Percentiles rank a stretch among this genome's conserved stretches.
Evolutionary conservation across 1,140 invertebrate species (phyloP).

Genomic region (Caenorhabditis inopinata): DNA sequence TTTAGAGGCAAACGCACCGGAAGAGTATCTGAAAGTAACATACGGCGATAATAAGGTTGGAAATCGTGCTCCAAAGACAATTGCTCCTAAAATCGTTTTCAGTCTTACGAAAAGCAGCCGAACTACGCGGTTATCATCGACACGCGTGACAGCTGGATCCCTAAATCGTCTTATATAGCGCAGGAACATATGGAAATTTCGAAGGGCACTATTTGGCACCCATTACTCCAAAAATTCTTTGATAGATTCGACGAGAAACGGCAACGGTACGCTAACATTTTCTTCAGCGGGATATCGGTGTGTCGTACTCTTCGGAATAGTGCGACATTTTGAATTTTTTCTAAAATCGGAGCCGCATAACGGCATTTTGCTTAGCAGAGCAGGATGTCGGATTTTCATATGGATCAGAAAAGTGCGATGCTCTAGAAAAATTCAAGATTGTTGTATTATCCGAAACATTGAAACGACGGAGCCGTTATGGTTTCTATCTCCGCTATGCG

Average conservation of each 20-base stretch:
- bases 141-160: conserved; percentile 63
- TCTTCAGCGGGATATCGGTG: too few relatives aligned
- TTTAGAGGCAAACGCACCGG: conserved; percentile 65
- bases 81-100: conserved; percentile 46
- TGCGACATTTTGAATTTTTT: too few relatives aligned
- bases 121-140: conserved; percentile 69
- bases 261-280: neutral
- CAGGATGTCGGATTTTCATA: too few relatives aligned
- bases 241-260: conserved; percentile 51
- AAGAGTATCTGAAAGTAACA: conserved; percentile 61
- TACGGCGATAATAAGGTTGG: conserved; percentile 53
- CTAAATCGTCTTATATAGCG: conserved; percentile 68
- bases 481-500: too few relatives aligned
- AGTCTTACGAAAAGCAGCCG: conserved; percentile 66
- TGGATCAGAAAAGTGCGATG: too few relatives aligned
- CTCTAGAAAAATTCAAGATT: too few relatives aligned
- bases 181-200: conserved; percentile 67
- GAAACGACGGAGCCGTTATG: too few relatives aligned
- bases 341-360: too few relatives aligned
- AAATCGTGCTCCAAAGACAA: neutral
- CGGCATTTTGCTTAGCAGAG: too few relatives aligned
- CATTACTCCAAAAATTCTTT: conserved; percentile 57
- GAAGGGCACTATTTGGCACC: conserved; percentile 61
- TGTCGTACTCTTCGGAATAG: too few relatives aligned
- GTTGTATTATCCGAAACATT: too few relatives aligned